These are phyloP conservation scores for Drosophila mettleri DNA, from an alignment of 2,888 invertebrate species.

Conservation along the genomic window DNA sequence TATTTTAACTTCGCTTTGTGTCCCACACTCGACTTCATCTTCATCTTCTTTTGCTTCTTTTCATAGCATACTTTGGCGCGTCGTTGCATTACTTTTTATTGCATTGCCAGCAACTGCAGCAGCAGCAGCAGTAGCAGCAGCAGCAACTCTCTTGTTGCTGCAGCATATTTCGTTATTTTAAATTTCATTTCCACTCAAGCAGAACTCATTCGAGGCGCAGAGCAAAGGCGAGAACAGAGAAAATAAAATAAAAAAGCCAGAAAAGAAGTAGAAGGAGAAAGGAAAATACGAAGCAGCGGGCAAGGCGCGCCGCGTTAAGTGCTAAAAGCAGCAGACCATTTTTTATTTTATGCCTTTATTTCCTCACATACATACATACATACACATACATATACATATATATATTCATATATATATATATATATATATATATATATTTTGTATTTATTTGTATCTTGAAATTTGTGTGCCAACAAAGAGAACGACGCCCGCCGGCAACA, in stretches of 20 bases:
- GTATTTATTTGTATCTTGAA: slow-evolving; percentile 44
- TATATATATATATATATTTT: slow-evolving; percentile 4
- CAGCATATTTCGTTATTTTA: slow-evolving; percentile 65
- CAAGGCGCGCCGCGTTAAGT: slow-evolving; percentile 43
- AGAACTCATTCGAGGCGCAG: slow-evolving; percentile 50
- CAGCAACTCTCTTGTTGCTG: slow-evolving; percentile 37
- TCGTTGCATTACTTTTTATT: slow-evolving; percentile 60
- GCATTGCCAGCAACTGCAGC: slow-evolving; percentile 39
- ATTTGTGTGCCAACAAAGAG: slow-evolving; percentile 51
- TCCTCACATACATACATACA: slow-evolving; percentile 10
- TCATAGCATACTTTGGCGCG: slow-evolving; percentile 46
- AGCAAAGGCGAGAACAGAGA: slow-evolving; percentile 30
- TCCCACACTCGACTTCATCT: slow-evolving; percentile 9
- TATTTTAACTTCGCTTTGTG: slow-evolving; percentile 49
- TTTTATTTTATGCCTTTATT: slow-evolving; percentile 32
- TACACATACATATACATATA: neutral
- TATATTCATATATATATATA: slow-evolving; percentile 6
- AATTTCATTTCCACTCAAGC: slow-evolving; percentile 66
- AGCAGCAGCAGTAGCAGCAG: slow-evolving; percentile 11
- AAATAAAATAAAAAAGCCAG: slow-evolving; percentile 1
- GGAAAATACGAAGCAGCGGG: slow-evolving; percentile 12
- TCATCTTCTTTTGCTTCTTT: slow-evolving; percentile 6
- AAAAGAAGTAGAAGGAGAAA: neutral
- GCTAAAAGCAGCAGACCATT: slow-evolving; percentile 43
- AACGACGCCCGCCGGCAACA: slow-evolving; percentile 47